These are phyloP conservation scores for Silurus lanzhouensis DNA, from an alignment of 2,797 vertebrate species.

Conservation along the genomic window DNA sequence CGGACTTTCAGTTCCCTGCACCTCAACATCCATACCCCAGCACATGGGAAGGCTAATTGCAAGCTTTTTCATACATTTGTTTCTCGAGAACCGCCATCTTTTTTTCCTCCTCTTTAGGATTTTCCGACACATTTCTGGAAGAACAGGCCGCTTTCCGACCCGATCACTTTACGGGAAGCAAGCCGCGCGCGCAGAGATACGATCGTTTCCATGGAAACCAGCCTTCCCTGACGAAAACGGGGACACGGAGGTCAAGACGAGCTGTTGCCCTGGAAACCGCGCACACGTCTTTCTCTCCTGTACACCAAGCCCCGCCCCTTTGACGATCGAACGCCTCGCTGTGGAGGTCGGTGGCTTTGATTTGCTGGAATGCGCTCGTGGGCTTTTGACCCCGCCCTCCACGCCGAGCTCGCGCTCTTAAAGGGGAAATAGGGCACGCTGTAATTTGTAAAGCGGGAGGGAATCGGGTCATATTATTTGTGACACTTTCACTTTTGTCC, in stretches of 20 bases:
- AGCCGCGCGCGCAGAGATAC: constrained; percentile 58
- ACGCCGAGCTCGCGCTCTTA: constrained; percentile 55
- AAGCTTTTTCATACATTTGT: background rate
- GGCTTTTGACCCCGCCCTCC: constrained; percentile 59
- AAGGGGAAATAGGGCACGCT: constrained; percentile 59
- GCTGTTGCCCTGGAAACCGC: constrained; percentile 66
- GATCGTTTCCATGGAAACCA: constrained; percentile 64
- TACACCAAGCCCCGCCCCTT: constrained; percentile 53
- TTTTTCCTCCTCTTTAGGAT: background rate
- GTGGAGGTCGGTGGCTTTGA: constrained; percentile 58
- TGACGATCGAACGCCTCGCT: constrained; percentile 48
- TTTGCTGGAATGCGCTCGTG: constrained; percentile 63
- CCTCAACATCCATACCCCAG: background rate
- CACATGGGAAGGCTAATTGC: background rate
- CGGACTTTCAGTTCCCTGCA: background rate
- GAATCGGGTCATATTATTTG: constrained; percentile 15
- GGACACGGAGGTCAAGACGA: constrained; percentile 64
- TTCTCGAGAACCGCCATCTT: constrained; percentile 10
- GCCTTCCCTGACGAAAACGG: constrained; percentile 58
- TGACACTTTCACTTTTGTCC: background rate
- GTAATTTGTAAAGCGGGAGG: constrained; percentile 33
- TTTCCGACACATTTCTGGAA: constrained; percentile 46
- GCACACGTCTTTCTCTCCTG: constrained; percentile 58
- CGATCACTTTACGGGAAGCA: constrained; percentile 62
- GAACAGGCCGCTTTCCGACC: constrained; percentile 59